Evolutionary conservation across 2,888 invertebrate species (phyloP).

Genomic region (Hartigia nigra): DNA sequence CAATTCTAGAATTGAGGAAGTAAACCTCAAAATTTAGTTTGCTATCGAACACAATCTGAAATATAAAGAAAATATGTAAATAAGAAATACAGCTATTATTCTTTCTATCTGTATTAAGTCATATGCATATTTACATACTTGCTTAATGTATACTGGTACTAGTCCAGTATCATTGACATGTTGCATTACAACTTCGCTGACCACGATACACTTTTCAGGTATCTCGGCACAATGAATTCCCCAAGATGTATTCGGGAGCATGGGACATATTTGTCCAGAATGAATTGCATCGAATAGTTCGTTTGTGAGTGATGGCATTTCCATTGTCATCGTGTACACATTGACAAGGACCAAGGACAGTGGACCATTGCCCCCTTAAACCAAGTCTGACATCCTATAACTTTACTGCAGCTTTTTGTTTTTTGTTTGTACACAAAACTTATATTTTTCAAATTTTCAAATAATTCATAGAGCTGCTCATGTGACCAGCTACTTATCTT

Average conservation of each 20-base stretch:
- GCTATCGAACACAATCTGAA: slow-evolving; percentile 41
- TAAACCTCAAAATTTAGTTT: slow-evolving; percentile 38
- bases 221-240: slow-evolving; percentile 37
- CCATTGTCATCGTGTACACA: not conserved
- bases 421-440: not conserved
- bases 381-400: not conserved
- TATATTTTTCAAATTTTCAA: not conserved
- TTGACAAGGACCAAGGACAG: not conserved
- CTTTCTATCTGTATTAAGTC: not conserved
- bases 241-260: slow-evolving; percentile 40
- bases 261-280: slow-evolving; percentile 33
- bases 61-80: slow-evolving; percentile 1
- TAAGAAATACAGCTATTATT: not conserved
- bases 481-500: not conserved
- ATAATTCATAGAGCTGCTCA: not conserved
- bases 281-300: slow-evolving; percentile 16
- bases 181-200: slow-evolving; percentile 34
- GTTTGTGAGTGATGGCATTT: not conserved
- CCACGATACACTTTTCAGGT: slow-evolving; percentile 36
- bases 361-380: not conserved
- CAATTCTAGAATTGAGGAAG: slow-evolving; percentile 33
- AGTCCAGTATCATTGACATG: slow-evolving; percentile 29
- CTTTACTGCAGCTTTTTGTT: not conserved
- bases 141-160: slow-evolving; percentile 37
- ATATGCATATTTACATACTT: slow-evolving; percentile 26